A percentile compares a stretch with the other conserved stretches of the same genome.
Evolutionary conservation across 1,140 invertebrate genomes (phyloP).

Genomic region (Drosophila trapezifrons): DNA sequence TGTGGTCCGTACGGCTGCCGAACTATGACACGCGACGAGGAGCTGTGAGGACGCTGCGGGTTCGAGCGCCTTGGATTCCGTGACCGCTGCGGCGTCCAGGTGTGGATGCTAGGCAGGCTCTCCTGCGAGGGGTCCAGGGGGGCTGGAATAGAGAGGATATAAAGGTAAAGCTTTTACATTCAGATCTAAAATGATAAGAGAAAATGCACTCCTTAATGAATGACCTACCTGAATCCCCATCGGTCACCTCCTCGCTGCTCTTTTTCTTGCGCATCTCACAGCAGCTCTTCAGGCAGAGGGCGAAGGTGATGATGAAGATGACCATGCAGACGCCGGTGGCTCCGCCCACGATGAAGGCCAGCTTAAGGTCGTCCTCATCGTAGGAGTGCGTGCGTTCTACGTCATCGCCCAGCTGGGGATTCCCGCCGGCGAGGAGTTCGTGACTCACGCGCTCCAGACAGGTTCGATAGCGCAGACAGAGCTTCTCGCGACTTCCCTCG

Average conservation of each 20-base stretch:
- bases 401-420: conserved; percentile 20
- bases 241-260: neutral
- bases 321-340: conserved; percentile 75
- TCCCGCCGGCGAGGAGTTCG: conserved; percentile 46
- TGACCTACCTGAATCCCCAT: conserved; percentile 35
- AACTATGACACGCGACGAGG: conserved; percentile 48
- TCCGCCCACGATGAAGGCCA: conserved; percentile 70
- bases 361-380: conserved; percentile 70
- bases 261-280: conserved; percentile 66
- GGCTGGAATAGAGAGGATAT: conserved; percentile 9
- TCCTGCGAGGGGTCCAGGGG: conserved; percentile 47
- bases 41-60: conserved; percentile 46
- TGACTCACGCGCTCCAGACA: conserved; percentile 70
- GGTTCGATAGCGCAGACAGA: conserved; percentile 65
- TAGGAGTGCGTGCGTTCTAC: conserved; percentile 54
- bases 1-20: conserved; percentile 62
- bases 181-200: too few relatives aligned
- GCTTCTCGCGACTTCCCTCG: conserved; percentile 63
- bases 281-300: conserved; percentile 69
- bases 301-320: conserved; percentile 75
- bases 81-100: conserved; percentile 43
- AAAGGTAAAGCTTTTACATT: too few relatives aligned
- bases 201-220: neutral
- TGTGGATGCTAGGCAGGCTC: conserved; percentile 51
- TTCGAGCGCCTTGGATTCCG: conserved; percentile 62